Evolutionary conservation across 2,888 invertebrate genomes (phyloP).

Genomic region (Sipha maydis): DNA sequence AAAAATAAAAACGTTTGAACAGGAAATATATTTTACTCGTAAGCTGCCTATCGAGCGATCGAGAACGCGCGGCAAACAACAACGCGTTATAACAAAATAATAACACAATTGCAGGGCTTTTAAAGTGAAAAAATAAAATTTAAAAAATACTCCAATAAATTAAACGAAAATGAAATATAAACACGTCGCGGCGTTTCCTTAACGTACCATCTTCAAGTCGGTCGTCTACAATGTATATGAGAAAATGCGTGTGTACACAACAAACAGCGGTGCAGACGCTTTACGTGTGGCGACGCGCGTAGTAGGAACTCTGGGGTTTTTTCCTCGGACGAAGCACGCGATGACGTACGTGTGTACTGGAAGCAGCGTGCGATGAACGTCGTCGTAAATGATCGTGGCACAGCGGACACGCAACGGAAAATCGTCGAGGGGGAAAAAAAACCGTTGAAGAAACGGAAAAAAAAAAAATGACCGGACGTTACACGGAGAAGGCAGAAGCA

Average conservation of each 20-base stretch:
- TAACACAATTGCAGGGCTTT: background rate
- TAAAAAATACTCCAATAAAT: background rate
- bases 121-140: background rate
- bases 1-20: slow-evolving; percentile 67
- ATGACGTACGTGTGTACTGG: background rate
- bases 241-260: background rate
- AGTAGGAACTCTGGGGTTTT: background rate
- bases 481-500: background rate
- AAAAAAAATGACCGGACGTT: background rate
- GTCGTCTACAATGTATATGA: background rate
- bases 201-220: background rate
- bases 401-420: background rate
- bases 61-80: background rate
- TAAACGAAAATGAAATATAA: background rate
- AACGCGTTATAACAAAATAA: background rate
- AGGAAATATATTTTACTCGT: background rate
- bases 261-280: background rate
- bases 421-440: slow-evolving; percentile 6
- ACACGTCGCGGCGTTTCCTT: background rate
- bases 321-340: background rate
- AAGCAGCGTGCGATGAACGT: background rate
- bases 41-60: background rate
- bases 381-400: background rate
- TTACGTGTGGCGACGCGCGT: background rate
- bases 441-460: slow-evolving; percentile 27